phyloP scores from a whole-genome alignment of 1,140 invertebrate genomes.

The Drosophila grimshawi region DNA sequence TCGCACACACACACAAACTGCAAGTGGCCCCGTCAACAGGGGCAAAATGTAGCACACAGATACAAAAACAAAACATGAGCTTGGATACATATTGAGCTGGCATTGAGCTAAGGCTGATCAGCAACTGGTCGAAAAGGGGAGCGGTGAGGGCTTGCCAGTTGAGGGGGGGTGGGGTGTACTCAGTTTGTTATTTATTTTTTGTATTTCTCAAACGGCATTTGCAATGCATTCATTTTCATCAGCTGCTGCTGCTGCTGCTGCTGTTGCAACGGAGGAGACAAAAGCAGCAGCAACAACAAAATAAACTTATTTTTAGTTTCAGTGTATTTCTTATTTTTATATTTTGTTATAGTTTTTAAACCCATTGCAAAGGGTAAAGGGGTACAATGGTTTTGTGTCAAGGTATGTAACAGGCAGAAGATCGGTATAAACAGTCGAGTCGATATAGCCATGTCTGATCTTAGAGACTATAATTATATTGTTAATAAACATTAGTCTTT shows the following conservation, averaged over 20 bases:
- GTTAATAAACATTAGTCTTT: too few species aligned
- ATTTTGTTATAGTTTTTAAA: not conserved
- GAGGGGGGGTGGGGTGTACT: conserved; percentile 19
- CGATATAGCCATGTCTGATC: too few species aligned
- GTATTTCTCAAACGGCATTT: conserved; percentile 32
- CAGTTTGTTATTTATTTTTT: not conserved
- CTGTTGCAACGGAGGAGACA: conserved; percentile 63
- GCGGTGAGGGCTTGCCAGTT: conserved; percentile 2
- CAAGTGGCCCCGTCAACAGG: conserved; percentile 47
- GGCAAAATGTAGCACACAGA: conserved; percentile 71
- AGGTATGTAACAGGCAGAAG: too few species aligned
- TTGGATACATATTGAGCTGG: conserved; percentile 65
- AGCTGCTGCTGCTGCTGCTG: conserved; percentile 28
- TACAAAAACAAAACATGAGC: conserved; percentile 50
- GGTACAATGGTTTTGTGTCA: too few species aligned
- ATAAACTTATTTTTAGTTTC: conserved; percentile 67
- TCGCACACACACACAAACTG: conserved; percentile 29
- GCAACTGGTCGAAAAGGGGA: conserved; percentile 37
- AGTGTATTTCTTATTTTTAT: conserved; percentile 8
- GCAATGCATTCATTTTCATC: conserved; percentile 60
- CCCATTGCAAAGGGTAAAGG: too few species aligned
- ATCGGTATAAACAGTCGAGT: too few species aligned
- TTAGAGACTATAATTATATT: too few species aligned
- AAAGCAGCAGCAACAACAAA: conserved; percentile 64
- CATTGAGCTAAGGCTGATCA: conserved; percentile 56